Conservation (phyloP, 1,140 invertebrate species). For the Piezodorus guildinii region DNA sequence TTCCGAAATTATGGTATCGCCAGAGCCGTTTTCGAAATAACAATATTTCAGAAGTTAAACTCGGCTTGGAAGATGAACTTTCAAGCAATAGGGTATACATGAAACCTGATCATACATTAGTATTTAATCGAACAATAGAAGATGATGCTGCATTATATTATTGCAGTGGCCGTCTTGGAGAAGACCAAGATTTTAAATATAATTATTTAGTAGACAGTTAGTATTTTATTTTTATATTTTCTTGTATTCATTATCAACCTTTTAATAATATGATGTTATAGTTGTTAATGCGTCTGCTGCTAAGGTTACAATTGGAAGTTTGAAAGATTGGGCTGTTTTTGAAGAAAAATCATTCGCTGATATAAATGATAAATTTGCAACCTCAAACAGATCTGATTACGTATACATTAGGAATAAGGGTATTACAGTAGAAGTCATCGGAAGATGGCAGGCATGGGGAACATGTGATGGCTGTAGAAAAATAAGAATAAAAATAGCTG, state of each 20-base stretch:
- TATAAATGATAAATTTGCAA: not conserved
- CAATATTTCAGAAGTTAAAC: not conserved
- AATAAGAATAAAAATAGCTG: not conserved
- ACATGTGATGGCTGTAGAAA: not conserved
- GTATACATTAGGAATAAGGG: not conserved
- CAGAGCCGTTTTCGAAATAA: not conserved
- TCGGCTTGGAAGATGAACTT: not conserved
- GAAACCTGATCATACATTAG: slow-evolving; percentile 9
- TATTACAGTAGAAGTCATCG: not conserved
- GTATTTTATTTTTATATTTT: not conserved
- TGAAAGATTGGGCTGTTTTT: not conserved
- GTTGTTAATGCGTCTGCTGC: not conserved
- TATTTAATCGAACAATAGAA: not conserved
- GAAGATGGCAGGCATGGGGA: not conserved
- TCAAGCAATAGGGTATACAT: slow-evolving; percentile 9
- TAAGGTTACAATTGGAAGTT: not conserved
- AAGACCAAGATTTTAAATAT: not conserved
- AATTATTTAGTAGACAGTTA: slow-evolving; percentile 1
- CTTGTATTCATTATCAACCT: not conserved
- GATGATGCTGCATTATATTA: slow-evolving; percentile 6
- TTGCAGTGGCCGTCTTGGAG: not conserved
- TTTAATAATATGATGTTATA: not conserved
- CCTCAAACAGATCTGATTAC: not conserved
- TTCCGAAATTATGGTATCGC: slow-evolving; percentile 7
- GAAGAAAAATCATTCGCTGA: not conserved